phyloP scores from a whole-genome alignment of 1,140 invertebrate species.

The Mycetomoellerius zeteki region DNA sequence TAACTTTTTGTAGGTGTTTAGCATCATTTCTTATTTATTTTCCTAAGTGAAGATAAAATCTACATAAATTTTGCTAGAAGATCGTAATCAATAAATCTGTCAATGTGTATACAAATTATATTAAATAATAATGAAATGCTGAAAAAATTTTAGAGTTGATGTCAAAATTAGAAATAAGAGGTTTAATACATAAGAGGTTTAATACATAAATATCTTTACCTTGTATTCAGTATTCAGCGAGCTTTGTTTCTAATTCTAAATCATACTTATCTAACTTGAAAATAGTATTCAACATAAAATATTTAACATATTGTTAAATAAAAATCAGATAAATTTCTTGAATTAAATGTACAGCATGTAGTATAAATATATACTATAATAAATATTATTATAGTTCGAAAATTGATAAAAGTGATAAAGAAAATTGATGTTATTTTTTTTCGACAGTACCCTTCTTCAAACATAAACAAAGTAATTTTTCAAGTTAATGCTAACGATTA shows the following conservation, averaged over 20 bases:
- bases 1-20: not conserved
- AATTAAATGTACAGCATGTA: not conserved
- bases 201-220: not conserved
- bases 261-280: not conserved
- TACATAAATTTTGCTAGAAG: not conserved
- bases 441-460: not conserved
- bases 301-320: not conserved
- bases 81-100: not conserved
- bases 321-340: not conserved
- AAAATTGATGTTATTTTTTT: slow-evolving; percentile 23
- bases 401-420: not conserved
- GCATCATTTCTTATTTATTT: not conserved
- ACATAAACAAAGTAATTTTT: not conserved
- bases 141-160: not conserved
- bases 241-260: not conserved
- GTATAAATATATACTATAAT: not conserved
- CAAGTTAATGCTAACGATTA: not conserved
- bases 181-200: not conserved
- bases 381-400: not conserved
- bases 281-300: not conserved
- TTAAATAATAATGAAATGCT: not conserved
- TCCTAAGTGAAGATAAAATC: not conserved
- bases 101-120: not conserved
- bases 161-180: not conserved
- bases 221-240: not conserved